These are phyloP conservation scores for Sander vitreus DNA, from an alignment of 2,113 vertebrate genomes.

Conservation along the genomic window DNA sequence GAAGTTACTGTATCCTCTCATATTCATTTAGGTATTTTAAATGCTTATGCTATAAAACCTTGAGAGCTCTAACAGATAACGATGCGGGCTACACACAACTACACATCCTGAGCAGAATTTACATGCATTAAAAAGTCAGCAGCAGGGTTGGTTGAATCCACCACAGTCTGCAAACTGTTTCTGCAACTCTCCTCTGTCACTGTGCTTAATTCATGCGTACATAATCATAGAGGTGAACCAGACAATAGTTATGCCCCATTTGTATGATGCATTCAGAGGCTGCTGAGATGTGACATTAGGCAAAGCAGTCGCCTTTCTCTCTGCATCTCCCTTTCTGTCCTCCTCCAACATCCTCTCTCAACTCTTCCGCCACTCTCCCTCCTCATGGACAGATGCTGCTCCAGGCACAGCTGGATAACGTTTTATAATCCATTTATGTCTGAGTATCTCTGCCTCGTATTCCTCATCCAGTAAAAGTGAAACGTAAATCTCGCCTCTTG, in stretches of 20 bases:
- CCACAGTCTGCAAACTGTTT: constrained; percentile 44
- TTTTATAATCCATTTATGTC: constrained; percentile 75
- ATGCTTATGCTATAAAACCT: constrained; percentile 38
- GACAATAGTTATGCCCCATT: constrained; percentile 70
- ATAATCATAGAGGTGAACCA: constrained; percentile 47
- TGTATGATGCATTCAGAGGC: constrained; percentile 59
- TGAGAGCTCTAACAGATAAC: constrained; percentile 54
- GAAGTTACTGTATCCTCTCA: constrained; percentile 18
- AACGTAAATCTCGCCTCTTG: constrained; percentile 49
- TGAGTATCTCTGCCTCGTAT: constrained; percentile 54
- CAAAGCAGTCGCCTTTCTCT: constrained; percentile 48
- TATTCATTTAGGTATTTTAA: constrained; percentile 24
- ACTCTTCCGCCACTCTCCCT: constrained; percentile 42
- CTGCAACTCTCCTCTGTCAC: constrained; percentile 34
- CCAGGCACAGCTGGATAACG: constrained; percentile 75
- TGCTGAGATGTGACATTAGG: constrained; percentile 66
- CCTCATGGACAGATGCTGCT: constrained; percentile 73
- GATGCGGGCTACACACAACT: constrained; percentile 41
- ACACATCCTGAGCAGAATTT: constrained; percentile 68
- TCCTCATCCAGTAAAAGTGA: constrained; percentile 65
- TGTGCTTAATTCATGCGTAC: constrained; percentile 1
- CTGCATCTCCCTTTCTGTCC: constrained; percentile 28
- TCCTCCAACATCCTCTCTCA: constrained; percentile 39
- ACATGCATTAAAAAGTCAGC: constrained; percentile 67
- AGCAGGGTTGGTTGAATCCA: constrained; percentile 36